Evolutionary conservation across 2,113 vertebrate genomes (phyloP).

Genomic region (Bufo gargarizans): DNA sequence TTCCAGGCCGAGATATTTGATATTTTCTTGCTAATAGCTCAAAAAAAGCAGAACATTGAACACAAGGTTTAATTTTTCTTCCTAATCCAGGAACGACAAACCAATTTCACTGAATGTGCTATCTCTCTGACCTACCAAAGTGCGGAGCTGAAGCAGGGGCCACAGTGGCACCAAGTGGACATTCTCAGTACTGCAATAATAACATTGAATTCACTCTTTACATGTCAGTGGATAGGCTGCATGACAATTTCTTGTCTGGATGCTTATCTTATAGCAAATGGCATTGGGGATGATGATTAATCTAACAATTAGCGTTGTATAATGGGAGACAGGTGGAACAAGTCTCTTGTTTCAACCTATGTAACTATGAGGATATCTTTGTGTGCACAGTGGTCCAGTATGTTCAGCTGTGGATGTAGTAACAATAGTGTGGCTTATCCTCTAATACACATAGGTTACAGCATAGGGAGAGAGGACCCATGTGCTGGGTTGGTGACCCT

Average conservation of each 20-base stretch:
- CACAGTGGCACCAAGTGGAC: conserved; percentile 49
- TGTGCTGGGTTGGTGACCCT: neutral
- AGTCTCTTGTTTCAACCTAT: too few species aligned
- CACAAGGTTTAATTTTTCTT: conserved; percentile 46
- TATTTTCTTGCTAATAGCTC: conserved; percentile 36
- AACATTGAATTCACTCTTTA: neutral
- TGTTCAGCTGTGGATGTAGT: neutral
- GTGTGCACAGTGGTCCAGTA: too few species aligned
- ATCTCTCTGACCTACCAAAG: conserved; percentile 45
- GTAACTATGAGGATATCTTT: too few species aligned
- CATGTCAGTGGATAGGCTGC: too few species aligned
- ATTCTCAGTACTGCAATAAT: neutral
- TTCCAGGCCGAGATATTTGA: conserved; percentile 18
- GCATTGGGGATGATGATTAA: too few species aligned
- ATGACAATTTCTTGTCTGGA: neutral
- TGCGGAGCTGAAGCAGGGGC: conserved; percentile 1
- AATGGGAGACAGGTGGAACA: too few species aligned
- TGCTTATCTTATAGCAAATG: too few species aligned
- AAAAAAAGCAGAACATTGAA: conserved; percentile 33
- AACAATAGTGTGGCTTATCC: neutral
- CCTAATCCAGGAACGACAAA: conserved; percentile 47
- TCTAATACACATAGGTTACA: too few species aligned
- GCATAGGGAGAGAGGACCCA: neutral
- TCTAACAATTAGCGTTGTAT: too few species aligned
- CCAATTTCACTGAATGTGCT: conserved; percentile 49